Percentiles rank a stretch among this genome's conserved stretches.
phyloP scores from a whole-genome alignment of 2,888 invertebrate species.

The Atherix ibis region DNA sequence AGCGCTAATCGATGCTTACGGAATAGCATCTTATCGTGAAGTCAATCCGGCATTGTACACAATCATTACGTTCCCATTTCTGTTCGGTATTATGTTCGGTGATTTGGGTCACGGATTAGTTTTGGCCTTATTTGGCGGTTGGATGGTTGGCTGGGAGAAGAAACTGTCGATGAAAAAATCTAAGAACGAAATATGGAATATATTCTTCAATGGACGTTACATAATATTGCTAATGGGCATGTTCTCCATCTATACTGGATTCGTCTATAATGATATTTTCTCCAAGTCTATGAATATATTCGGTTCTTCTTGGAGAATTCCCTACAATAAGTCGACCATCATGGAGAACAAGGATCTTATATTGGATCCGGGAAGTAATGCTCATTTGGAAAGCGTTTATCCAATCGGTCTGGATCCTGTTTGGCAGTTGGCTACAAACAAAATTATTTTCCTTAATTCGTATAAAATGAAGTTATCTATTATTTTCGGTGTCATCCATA shows the following conservation, averaged over 20 bases:
- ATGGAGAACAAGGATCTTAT: slow-evolving; percentile 34
- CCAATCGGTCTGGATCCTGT: slow-evolving; percentile 70
- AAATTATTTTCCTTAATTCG: slow-evolving; percentile 87
- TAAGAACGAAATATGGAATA: slow-evolving; percentile 82
- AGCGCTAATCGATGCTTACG: slow-evolving; percentile 83
- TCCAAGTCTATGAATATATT: slow-evolving; percentile 92
- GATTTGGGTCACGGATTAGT: slow-evolving; percentile 83
- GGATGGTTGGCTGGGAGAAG: slow-evolving; percentile 69
- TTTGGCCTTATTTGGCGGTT: slow-evolving; percentile 62
- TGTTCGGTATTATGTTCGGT: slow-evolving; percentile 94
- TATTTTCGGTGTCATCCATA: slow-evolving; percentile 82
- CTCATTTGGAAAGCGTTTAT: slow-evolving; percentile 36
- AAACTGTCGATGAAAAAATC: slow-evolving; percentile 52
- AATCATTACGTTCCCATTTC: slow-evolving; percentile 84
- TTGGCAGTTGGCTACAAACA: slow-evolving; percentile 68
- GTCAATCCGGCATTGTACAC: slow-evolving; percentile 82
- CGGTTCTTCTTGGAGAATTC: slow-evolving; percentile 65
- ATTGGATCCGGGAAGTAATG: slow-evolving; percentile 43
- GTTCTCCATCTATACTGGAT: slow-evolving; percentile 94
- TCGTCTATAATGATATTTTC: slow-evolving; percentile 97
- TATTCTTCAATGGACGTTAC: slow-evolving; percentile 95
- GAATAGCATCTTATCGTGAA: slow-evolving; percentile 82
- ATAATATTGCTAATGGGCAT: slow-evolving; percentile 92
- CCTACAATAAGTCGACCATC: slow-evolving; percentile 38
- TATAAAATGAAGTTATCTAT: slow-evolving; percentile 95